Base-by-base conservation (phyloP, 2,888 invertebrate species). In the Rhyacophila evoluta region DNA sequence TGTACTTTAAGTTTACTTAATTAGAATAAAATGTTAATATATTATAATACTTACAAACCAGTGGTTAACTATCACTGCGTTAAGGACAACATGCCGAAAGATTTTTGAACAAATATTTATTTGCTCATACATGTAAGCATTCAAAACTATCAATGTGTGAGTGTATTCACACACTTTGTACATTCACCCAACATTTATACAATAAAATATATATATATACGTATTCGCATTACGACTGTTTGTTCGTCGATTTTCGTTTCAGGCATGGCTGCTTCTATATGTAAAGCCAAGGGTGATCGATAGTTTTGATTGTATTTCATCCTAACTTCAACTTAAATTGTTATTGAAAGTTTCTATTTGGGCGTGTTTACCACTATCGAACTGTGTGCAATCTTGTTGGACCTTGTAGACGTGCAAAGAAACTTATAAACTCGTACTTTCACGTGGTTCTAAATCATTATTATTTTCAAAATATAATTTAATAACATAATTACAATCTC, bases 81-180 rank as follows among this genome's bases (percentile, higher is more conserved):
- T 55, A 55, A 55, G 55, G 55, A 55, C 55, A 55, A 55, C 19
- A 55, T 55, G 55, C 19, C 55, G 55, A 55, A 55, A 55, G 55
- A 55, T 55, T 55, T 41, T 55, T 55, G 55, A 55, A 55, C 55
- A 55, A 55, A 55, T 55, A 55, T 55, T 55, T 55, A 55, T 55
- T 55, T 55, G 55, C 55, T 19, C 55, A 25, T 55, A 55, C 55
- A 55, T 55, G 55, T 33, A 15, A 19, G 55, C 55, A 19, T 55
- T 55, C 55, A 55, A 55, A 55, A 19, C 19, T 55, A 55, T 55
- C 55, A 19, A 19, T 55, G 55, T 55, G 29, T 33, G 29, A 2
- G 29, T 33, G 2, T 33, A 33, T 2, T 55, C n/a, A n/a, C n/a
- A n/a, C n/a, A n/a, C n/a, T n/a, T n/a, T n/a, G n/a, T n/a, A n/a